Evolutionary conservation across 2,888 invertebrate species (phyloP), one percentile per base, ranked within the genome.

Genomic region (Lasioglossum leucozonium): DNA sequence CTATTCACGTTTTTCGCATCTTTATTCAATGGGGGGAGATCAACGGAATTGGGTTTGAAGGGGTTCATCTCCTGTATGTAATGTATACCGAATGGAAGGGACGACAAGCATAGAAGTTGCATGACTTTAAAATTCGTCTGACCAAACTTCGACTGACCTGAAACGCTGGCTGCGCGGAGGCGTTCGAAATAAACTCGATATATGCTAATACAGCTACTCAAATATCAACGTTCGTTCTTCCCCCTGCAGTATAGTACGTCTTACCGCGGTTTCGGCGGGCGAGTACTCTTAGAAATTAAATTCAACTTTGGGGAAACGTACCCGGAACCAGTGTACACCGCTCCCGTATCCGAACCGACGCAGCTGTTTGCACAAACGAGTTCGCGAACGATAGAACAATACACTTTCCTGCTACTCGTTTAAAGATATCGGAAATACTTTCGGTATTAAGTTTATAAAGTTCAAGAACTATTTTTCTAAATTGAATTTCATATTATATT

Each of bases 131-230:
- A 72, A 72, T 72, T 72, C 72, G 72, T 34, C 72, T 34, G 72
- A 72, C 44, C 44, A 72, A 72, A 72, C 30, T 72, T 72, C 44
- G 42, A 42, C 71, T 26, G n/a, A 6, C 13, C 71, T 16, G 71
- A 42, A 71, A 71, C 22, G 26, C 13, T 26, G n/a, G 40, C 42
- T 26, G 40, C 69, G 5, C 37, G 40, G 72, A 44, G 30, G 72
- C 44, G 44, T 44, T 72, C 30, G 30, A 71, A 71, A 42, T 71
- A 71, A 44, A 30, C 44, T 30, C 44, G 30, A 47, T 72, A 10
- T 72, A 72, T 72, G 72, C 72, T 72, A 44, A 72, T 72, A 34
- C 72, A 22, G 72, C 47, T 44, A 44, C 44, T 72, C 72, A 44
- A 44, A 40, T 47, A 72, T 72, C 40, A 72, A 26, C 72, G 44